Conservation (phyloP, 2,113 vertebrate genomes). For the Bubo blakistoni region DNA sequence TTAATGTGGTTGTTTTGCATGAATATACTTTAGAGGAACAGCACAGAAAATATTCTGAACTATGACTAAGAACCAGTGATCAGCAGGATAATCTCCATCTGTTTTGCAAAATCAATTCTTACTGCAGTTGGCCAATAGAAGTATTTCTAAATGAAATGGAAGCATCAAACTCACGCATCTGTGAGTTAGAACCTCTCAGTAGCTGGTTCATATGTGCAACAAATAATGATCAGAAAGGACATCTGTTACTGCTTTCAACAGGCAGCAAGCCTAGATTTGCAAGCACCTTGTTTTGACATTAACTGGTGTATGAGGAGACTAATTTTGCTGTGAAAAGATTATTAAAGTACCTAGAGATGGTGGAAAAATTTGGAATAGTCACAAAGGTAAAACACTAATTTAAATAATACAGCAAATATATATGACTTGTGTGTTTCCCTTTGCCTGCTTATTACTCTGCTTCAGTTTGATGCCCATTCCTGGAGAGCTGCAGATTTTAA, state of each 20-base stretch:
- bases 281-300: neutral
- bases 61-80: constrained; percentile 52
- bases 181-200: neutral
- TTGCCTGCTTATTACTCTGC: accelerated
- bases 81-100: constrained; percentile 51
- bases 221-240: neutral
- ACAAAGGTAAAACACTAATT: neutral
- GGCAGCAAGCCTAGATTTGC: neutral
- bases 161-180: neutral
- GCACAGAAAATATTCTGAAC: constrained; percentile 13
- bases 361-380: neutral
- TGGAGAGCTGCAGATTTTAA: neutral
- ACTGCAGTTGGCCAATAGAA: neutral
- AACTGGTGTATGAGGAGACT: neutral
- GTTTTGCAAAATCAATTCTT: neutral
- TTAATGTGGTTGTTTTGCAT: neutral
- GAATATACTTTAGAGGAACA: neutral
- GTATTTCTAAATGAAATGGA: neutral
- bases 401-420: neutral
- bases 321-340: neutral
- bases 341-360: neutral
- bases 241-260: neutral
- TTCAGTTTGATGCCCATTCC: accelerated
- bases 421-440: neutral
- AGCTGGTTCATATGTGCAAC: neutral